These are phyloP conservation scores for Cheirogaleus medius DNA, from an alignment of 2,113 vertebrate species.

Conservation along the genomic window DNA sequence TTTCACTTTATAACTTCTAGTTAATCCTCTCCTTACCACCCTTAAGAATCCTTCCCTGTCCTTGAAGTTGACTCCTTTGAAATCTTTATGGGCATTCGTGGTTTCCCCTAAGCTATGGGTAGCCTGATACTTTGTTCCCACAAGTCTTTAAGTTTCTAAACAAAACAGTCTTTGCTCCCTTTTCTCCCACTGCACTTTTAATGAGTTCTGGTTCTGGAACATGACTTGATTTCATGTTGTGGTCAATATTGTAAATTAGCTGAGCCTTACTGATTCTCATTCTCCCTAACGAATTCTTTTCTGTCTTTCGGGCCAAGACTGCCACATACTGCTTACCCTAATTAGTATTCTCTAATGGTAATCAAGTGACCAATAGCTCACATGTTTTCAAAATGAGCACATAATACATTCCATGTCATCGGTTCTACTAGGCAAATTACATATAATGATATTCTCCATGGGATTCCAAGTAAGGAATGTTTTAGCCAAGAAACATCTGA, in stretches of 20 bases:
- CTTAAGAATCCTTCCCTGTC: constrained; percentile 57
- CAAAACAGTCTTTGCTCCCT: constrained; percentile 33
- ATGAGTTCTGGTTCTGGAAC: constrained; percentile 66
- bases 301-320: constrained; percentile 52
- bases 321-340: constrained; percentile 57
- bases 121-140: constrained; percentile 52
- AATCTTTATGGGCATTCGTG: constrained; percentile 61
- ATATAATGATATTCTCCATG: constrained; percentile 53
- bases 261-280: constrained; percentile 41
- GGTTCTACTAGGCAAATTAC: constrained; percentile 59
- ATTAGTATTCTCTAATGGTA: constrained; percentile 67
- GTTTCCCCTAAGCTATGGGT: constrained; percentile 48
- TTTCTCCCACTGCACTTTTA: constrained; percentile 45
- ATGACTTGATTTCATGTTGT: constrained; percentile 49
- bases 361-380: constrained; percentile 67
- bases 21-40: constrained; percentile 73
- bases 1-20: constrained; percentile 71
- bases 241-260: constrained; percentile 61
- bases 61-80: constrained; percentile 75
- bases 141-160: constrained; percentile 48
- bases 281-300: constrained; percentile 60
- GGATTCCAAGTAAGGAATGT: constrained; percentile 51
- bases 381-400: constrained; percentile 65
- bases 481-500: constrained; percentile 54
- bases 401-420: constrained; percentile 67